Evolutionary conservation across 1,140 invertebrate genomes (phyloP).

Genomic region (Helicoverpa zea): DNA sequence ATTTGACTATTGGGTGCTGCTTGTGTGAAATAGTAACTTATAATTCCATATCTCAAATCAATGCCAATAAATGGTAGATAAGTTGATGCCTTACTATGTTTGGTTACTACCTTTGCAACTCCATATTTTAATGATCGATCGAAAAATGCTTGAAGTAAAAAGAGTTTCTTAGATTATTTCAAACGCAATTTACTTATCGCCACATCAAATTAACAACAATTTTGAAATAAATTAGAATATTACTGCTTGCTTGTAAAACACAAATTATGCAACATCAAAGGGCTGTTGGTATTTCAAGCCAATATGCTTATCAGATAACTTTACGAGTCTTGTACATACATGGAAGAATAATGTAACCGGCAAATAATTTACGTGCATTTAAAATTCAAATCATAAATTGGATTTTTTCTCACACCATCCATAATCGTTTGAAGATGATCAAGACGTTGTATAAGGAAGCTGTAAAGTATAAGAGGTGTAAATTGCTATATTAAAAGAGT

Average conservation of each 20-base stretch:
- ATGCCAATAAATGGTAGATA: no score
- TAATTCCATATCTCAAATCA: no score
- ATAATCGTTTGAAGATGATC: slow-evolving; percentile 48
- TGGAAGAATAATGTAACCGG: slow-evolving; percentile 16
- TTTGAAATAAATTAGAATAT: slow-evolving; percentile 36
- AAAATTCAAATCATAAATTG: slow-evolving; percentile 50
- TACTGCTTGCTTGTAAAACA: not conserved
- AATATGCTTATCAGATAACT: slow-evolving; percentile 2
- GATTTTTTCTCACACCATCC: slow-evolving; percentile 42
- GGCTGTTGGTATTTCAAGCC: slow-evolving; percentile 1
- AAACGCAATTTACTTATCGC: not conserved
- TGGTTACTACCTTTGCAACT: no score
- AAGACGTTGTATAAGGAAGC: slow-evolving; percentile 66
- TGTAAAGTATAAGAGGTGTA: slow-evolving; percentile 69
- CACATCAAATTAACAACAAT: slow-evolving; percentile 22
- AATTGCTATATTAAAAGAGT: slow-evolving; percentile 75
- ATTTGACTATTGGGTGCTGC: not conserved
- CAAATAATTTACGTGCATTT: slow-evolving; percentile 33
- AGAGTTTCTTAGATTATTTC: no score
- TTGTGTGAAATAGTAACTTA: not conserved
- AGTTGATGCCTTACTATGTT: no score
- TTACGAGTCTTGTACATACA: slow-evolving; percentile 19
- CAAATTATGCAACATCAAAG: slow-evolving; percentile 25
- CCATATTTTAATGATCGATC: no score
- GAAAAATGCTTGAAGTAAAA: no score